Percentiles rank a stretch among this genome's conserved stretches.
phyloP scores from a whole-genome alignment of 2,113 vertebrate genomes.

The Corythoichthys intestinalis region DNA sequence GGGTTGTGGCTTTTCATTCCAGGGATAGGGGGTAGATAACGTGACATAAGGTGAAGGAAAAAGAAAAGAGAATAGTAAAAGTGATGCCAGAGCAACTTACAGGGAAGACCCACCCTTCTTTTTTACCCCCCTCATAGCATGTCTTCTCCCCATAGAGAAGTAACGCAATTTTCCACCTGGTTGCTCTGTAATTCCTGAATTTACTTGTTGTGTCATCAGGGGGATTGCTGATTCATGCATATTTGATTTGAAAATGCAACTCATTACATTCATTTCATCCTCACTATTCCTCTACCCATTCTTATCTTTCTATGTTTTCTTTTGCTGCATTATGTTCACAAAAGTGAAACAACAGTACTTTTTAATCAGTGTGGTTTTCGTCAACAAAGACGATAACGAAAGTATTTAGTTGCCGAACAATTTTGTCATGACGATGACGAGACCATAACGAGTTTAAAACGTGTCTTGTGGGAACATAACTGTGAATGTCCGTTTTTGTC shows the following conservation, averaged over 20 bases:
- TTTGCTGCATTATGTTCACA: constrained; percentile 27
- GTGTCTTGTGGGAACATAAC: too few species aligned
- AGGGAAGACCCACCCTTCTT: neutral
- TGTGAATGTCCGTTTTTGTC: too few species aligned
- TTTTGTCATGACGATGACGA: too few species aligned
- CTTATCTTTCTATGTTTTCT: constrained; percentile 15
- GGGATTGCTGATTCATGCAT: constrained; percentile 64
- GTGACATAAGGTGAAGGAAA: constrained; percentile 5
- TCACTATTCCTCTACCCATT: constrained; percentile 19
- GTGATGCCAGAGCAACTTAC: neutral
- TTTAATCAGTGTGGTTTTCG: neutral
- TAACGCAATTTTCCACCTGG: constrained; percentile 59
- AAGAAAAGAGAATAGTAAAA: constrained; percentile 10
- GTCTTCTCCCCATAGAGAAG: constrained; percentile 36
- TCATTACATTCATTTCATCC: constrained; percentile 53
- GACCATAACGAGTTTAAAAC: too few species aligned
- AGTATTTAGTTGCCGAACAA: too few species aligned
- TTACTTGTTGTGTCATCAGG: constrained; percentile 58
- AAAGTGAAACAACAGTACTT: constrained; percentile 22
- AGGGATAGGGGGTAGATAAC: neutral
- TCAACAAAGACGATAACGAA: too few species aligned
- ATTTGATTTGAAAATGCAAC: constrained; percentile 67
- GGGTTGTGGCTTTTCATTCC: constrained; percentile 28
- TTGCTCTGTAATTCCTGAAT: constrained; percentile 54
- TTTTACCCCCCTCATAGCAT: neutral